phyloP scores from a whole-genome alignment of 2,888 invertebrate genomes.

The Stenolophus ochropezus region DNA sequence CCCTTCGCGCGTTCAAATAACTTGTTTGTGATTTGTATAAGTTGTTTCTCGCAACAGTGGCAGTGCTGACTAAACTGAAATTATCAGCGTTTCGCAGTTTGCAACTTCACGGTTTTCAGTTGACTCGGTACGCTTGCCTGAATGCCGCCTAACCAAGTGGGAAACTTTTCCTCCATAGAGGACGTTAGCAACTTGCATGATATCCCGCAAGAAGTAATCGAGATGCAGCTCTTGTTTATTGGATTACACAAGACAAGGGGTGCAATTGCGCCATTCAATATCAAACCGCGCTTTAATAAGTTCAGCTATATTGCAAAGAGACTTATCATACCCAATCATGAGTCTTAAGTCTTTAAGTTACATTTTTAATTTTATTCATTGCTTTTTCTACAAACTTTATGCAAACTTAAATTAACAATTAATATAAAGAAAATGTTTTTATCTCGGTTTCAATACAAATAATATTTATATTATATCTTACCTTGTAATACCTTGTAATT shows the following conservation, averaged over 20 bases:
- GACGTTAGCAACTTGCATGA: neutral
- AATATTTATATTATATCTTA: too few relatives aligned
- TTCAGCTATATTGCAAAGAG: too few relatives aligned
- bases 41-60: constrained; percentile 39
- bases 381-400: too few relatives aligned
- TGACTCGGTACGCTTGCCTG: neutral
- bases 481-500: too few relatives aligned
- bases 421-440: too few relatives aligned
- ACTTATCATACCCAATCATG: too few relatives aligned
- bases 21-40: constrained; percentile 50
- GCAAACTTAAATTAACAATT: too few relatives aligned
- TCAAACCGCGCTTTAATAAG: too few relatives aligned
- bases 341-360: too few relatives aligned
- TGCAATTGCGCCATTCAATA: neutral
- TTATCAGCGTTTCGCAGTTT: constrained; percentile 58
- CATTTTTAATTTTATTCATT: too few relatives aligned
- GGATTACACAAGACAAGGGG: neutral
- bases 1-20: constrained; percentile 4
- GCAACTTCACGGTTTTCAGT: constrained; percentile 19
- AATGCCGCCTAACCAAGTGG: constrained; percentile 42
- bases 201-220: neutral
- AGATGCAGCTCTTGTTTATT: neutral
- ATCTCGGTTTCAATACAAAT: too few relatives aligned
- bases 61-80: constrained; percentile 55
- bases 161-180: constrained; percentile 12